These are phyloP conservation scores for Chloroclysta siterata DNA, from an alignment of 2,888 invertebrate species.

Conservation along the genomic window DNA sequence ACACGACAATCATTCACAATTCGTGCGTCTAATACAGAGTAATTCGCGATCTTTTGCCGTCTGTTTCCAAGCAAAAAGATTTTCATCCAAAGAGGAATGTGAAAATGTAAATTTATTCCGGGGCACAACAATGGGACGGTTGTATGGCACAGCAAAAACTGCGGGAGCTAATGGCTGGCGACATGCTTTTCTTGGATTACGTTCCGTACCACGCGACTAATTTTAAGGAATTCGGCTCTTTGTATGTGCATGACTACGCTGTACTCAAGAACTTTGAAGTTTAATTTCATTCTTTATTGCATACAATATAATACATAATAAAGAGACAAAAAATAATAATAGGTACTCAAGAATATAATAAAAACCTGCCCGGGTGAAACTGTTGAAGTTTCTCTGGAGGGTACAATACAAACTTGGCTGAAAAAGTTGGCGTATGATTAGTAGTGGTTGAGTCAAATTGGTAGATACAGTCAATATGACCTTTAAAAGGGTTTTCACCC, in stretches of 20 bases:
- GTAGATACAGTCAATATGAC: too few relatives aligned
- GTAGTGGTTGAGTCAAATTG: too few relatives aligned
- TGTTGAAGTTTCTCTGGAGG: background rate
- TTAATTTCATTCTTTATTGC: conserved; percentile 1
- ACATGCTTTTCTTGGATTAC: conserved; percentile 64
- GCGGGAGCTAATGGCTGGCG: conserved; percentile 63
- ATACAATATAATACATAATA: too few relatives aligned
- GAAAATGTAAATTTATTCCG: conserved; percentile 81
- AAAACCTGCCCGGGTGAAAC: too few relatives aligned
- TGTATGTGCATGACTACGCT: conserved; percentile 48
- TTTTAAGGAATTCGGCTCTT: conserved; percentile 61
- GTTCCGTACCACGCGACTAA: conserved; percentile 58
- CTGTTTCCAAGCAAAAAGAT: conserved; percentile 61
- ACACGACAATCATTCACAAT: background rate
- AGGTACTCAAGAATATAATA: background rate
- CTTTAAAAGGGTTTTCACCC: too few relatives aligned
- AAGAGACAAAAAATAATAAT: too few relatives aligned
- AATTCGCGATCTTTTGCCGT: conserved; percentile 17
- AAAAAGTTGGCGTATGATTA: background rate
- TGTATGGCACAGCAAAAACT: conserved; percentile 65
- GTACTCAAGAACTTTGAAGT: conserved; percentile 2
- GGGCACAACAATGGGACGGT: conserved; percentile 69
- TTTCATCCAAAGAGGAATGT: conserved; percentile 66
- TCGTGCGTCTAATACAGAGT: conserved; percentile 15
- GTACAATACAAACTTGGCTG: background rate